Evolutionary conservation across 2,113 vertebrate species (phyloP), one percentile per base, ranked within the genome.

Genomic region (Cryptomyrus ogoouensis): DNA sequence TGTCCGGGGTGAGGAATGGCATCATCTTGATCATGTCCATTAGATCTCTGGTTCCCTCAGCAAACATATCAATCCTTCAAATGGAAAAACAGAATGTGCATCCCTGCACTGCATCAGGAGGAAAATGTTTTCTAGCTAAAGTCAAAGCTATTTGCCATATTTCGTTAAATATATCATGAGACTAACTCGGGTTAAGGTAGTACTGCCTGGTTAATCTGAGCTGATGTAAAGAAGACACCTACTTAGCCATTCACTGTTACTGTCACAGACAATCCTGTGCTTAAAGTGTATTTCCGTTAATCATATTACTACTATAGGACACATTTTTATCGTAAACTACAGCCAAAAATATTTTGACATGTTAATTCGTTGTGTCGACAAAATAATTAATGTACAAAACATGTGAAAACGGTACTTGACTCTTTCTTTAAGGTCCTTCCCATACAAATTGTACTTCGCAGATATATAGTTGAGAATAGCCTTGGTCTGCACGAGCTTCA

Each of bases 391-490:
- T 19, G 49, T 19, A 80, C 31, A 66, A 50, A 89, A 90, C 52
- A 9, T 77, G 50, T 31, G 10, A 88, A 47, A 27, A 50, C 19
- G 93, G 0, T 97, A 99, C 97, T 94, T 90, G 90, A 93, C 96
- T 87, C 96, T 96, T 85, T 99, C 97, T 94, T 97, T 96, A 89
- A 96, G 31, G 90, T 97, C 95, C 44, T 96, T 97, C 91, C 97
- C 97, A 24, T 97, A 93, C 35, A 99, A 96, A 7, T 97, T 96
- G 95, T 98, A 96, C 93, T 98, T 99, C 47, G 95, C 97, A 4
- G 98, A 97, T 2, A 98, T 96, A 92, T 99, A 99, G 89, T 95
- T 95, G 83, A 97, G 85, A 87, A 98, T 98, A 1, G 97, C 97
- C 90, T 94, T 97, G 7, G 96, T 96, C 93, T 98, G 98, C 50